Base-by-base conservation (phyloP, 2,888 invertebrate genomes). In the Drosophila lutescens region DNA sequence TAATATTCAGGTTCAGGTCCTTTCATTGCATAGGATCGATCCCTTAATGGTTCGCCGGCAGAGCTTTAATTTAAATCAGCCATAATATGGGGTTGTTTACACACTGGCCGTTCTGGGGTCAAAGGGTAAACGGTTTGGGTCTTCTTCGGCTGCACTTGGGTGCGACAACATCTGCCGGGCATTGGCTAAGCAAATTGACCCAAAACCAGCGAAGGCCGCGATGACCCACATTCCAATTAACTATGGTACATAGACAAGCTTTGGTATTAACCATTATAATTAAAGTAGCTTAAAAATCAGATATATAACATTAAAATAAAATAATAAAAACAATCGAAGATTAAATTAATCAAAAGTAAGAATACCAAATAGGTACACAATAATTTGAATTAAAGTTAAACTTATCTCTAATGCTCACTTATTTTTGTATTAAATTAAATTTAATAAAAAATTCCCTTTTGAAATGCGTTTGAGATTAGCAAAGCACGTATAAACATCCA, bases 1-100 rank as follows among this genome's bases (percentile, higher is more conserved):
- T 82, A 85, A 80, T 81, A 80, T 77, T 78, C 44, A 30, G 51
- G 36, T 77, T 78, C 44, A 23, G 51, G 36, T 47, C 55, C 69
- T 43, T 20, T 38, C 51, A 68, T 46, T 32, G 44, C 66, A 44
- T 38, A 44, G 44, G 26, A 20, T 15, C 36, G 15, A 13, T n/a
- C 13, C 32, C 40, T 8, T 62, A 30, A 55, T 55, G 30, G 38
- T 15, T 8, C 10, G 2, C 12, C 34, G 6, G 6, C 36, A 17
- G 17, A 49, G 63, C 40, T 54, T 66, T 40, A 54, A 46, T 54
- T 62, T 62, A 62, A 66, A 34, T 38, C 56, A 50, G 32, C 50
- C 23, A 55, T 50, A 63, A 10, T 23, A 62, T 41, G 58, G 41
- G 32, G 4, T 53, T 53, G 32, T 43, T 59, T 23, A 32, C n/a